These are phyloP conservation scores for Trematocara marginatum DNA, from an alignment of 2,113 vertebrate genomes.

Conservation along the genomic window DNA sequence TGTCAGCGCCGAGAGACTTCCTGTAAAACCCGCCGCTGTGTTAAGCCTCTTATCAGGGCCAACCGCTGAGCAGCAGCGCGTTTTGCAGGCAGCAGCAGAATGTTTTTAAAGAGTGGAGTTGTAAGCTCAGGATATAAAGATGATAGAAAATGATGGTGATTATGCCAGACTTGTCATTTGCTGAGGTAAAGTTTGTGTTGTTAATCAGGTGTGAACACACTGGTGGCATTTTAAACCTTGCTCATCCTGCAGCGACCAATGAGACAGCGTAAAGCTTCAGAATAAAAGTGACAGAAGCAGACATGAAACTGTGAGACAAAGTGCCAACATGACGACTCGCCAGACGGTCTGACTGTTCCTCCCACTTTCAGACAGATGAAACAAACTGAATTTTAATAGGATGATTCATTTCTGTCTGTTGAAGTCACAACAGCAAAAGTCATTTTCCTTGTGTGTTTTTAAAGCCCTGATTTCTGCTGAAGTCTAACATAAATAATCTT, in stretches of 20 bases:
- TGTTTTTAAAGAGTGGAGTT: neutral
- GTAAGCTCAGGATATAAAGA: slow-evolving; percentile 17
- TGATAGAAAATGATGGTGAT: neutral
- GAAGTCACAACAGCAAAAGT: neutral
- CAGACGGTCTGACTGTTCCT: neutral
- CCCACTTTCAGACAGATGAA: neutral
- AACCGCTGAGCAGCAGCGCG: neutral
- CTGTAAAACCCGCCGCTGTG: neutral
- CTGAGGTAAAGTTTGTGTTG: neutral
- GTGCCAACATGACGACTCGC: neutral
- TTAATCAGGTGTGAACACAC: slow-evolving; percentile 28
- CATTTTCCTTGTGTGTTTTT: neutral
- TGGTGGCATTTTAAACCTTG: neutral
- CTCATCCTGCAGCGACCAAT: neutral
- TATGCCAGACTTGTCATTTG: neutral
- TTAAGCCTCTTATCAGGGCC: slow-evolving; percentile 29
- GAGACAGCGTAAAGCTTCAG: neutral
- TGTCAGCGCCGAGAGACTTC: neutral
- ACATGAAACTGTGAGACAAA: neutral
- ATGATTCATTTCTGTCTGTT: neutral
- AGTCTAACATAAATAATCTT: neutral
- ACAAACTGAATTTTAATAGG: neutral
- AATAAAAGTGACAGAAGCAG: neutral
- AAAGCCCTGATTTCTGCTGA: neutral
- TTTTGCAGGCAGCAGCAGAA: slow-evolving; percentile 21